Evolutionary conservation across 1,140 invertebrate species (phyloP).

Genomic region (Popillia japonica): DNA sequence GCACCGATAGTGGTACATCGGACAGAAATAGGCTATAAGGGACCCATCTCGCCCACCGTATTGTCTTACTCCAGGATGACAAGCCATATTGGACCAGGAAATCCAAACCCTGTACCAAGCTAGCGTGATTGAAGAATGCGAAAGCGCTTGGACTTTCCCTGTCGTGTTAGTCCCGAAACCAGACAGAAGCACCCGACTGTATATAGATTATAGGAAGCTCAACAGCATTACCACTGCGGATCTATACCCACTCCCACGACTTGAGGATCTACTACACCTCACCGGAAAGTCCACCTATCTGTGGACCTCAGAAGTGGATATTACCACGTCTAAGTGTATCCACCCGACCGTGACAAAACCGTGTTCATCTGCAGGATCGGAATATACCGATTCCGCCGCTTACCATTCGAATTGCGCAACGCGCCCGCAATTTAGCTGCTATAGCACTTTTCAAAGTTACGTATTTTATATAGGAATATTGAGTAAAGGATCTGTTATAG

Average conservation of each 20-base stretch:
- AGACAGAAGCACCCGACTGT: conserved; percentile 50
- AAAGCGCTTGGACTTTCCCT: conserved; percentile 59
- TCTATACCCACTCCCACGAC: conserved; percentile 62
- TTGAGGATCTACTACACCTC: conserved; percentile 61
- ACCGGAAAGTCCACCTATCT: conserved; percentile 60
- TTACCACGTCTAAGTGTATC: conserved; percentile 36
- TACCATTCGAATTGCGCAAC: conserved; percentile 59
- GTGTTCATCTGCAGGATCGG: conserved; percentile 59
- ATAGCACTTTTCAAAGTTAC: too few species aligned
- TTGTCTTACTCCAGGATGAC: not conserved
- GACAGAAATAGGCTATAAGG: conserved; percentile 36
- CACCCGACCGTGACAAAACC: conserved; percentile 60
- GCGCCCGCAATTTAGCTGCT: too few species aligned
- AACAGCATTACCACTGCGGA: conserved; percentile 55
- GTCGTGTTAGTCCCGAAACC: conserved; percentile 58
- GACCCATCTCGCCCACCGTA: conserved; percentile 48
- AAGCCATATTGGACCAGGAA: not conserved
- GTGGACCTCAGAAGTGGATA: conserved; percentile 58
- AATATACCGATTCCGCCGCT: conserved; percentile 54
- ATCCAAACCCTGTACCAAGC: conserved; percentile 51
- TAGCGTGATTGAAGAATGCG: conserved; percentile 55
- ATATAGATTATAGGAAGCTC: conserved; percentile 60
- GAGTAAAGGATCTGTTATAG: too few species aligned
- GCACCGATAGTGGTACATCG: too few species aligned
- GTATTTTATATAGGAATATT: too few species aligned